A percentile compares a stretch with the other conserved stretches of the same genome.
Conservation (phyloP, 2,113 vertebrate species). For the Merops nubicus region DNA sequence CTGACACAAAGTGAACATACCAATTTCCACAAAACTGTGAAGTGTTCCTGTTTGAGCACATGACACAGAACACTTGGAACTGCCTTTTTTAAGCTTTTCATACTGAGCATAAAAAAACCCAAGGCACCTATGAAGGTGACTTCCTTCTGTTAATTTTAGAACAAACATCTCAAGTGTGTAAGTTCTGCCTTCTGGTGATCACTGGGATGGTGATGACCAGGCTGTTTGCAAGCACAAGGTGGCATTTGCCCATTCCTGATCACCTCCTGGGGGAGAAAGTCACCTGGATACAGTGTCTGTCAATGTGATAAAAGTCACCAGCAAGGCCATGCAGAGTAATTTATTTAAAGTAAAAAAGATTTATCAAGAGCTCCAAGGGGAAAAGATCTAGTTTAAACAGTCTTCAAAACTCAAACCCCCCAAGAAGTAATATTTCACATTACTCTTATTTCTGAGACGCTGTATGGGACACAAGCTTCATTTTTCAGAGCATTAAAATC, state of each 20-base stretch:
- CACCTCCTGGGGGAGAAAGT: neutral
- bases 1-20: neutral
- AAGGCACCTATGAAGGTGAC: neutral
- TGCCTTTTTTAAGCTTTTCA: neutral
- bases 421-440: neutral
- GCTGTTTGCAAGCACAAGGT: neutral
- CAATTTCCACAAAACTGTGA: neutral
- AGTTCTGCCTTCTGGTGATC: neutral
- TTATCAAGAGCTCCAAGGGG: neutral
- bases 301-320: neutral
- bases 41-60: neutral
- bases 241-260: neutral
- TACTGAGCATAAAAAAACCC: neutral
- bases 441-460: neutral
- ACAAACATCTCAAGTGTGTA: neutral
- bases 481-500: neutral
- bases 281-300: neutral
- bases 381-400: neutral
- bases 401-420: neutral
- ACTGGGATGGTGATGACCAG: accelerated
- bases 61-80: neutral
- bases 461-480: neutral
- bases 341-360: neutral
- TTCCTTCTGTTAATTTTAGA: neutral
- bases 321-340: neutral